A percentile compares a stretch with the other conserved stretches of the same genome.
These are phyloP conservation scores for Chrysodeixis includens DNA, from an alignment of 2,888 invertebrate species.

Conservation along the genomic window DNA sequence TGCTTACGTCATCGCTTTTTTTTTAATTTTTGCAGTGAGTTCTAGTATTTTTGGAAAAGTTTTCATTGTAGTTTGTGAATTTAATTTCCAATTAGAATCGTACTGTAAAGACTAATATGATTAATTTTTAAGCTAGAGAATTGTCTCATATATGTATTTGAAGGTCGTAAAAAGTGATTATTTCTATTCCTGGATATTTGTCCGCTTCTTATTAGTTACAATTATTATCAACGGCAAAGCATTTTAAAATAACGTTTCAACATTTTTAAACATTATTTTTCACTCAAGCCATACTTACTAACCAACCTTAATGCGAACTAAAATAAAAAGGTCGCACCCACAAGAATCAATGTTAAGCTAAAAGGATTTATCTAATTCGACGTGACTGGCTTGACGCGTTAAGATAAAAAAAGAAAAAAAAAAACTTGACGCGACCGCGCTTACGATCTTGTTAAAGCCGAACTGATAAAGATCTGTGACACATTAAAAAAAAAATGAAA, in stretches of 20 bases:
- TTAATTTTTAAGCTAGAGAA: too few relatives aligned
- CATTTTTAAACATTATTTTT: conserved; percentile 13
- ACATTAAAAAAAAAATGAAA: conserved; percentile 67
- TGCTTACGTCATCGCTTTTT: too few relatives aligned
- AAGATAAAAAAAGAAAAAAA: conserved; percentile 71
- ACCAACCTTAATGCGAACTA: conserved; percentile 39
- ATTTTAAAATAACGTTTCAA: too few relatives aligned
- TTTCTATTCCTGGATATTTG: too few relatives aligned
- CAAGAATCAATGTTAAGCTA: conserved; percentile 78
- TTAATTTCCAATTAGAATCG: too few relatives aligned
- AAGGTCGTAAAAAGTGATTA: too few relatives aligned
- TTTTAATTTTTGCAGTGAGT: too few relatives aligned
- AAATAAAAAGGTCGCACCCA: conserved; percentile 69
- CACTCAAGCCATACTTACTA: conserved; percentile 27
- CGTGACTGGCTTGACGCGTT: conserved; percentile 83
- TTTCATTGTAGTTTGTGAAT: background rate
- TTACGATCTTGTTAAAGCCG: conserved; percentile 86
- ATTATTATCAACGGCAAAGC: too few relatives aligned
- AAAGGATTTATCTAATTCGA: conserved; percentile 87
- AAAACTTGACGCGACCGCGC: conserved; percentile 82
- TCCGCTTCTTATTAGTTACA: too few relatives aligned
- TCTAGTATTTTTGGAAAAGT: too few relatives aligned
- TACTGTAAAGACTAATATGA: too few relatives aligned
- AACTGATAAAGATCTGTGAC: conserved; percentile 88
- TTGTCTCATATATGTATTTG: too few relatives aligned